Evolutionary conservation across 1,140 invertebrate genomes (phyloP), one percentile per base, ranked within the genome.

Genomic region (Ceratitis capitata): DNA sequence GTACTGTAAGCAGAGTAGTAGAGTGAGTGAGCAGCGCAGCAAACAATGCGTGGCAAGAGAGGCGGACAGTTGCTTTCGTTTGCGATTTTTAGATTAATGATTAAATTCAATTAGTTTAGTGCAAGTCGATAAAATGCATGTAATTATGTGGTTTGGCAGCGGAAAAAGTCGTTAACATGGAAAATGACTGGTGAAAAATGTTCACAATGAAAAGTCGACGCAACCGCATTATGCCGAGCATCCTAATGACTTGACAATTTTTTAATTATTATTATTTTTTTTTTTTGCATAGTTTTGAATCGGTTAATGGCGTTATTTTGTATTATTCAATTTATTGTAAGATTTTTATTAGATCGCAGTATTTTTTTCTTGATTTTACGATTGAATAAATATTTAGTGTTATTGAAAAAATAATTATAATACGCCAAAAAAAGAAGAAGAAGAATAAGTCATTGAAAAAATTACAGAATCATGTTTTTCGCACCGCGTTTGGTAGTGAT

Each of bases 31-130:
- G n/a, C n/a, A n/a, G 42, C 69, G 2, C 7, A 61, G 26, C 26
- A 23, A 23, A 56, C 10, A 47, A 45, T 47, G 69, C 1, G 39
- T 26, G 23, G 35, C 19, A 23, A 45, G n/a, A 45, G 69, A 78
- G 42, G 69, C 42, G 69, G 69, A 45, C 69, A 78, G 69, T 78
- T 78, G 69, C 69, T 78, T 78, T 45, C 39, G 45, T 78, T 78
- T 78, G 39, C 39, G 42, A 45, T 45, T 78, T 78, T 78, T 78
- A 78, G 39, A 78, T 78, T 78, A 78, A 78, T 78, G 69, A n/a
- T 45, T 26, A 45, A 45, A 45, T 78, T 9, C 19, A 78, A 78
- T 45, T 47, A 47, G 69, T 35, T 45, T 42, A 7, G 42, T 19
- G 26, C n/a, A 45, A n/a, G 45, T 45, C 69, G 7, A 78, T 45